Conservation (phyloP, 2,797 vertebrate species). For the Falco cherrug region DNA sequence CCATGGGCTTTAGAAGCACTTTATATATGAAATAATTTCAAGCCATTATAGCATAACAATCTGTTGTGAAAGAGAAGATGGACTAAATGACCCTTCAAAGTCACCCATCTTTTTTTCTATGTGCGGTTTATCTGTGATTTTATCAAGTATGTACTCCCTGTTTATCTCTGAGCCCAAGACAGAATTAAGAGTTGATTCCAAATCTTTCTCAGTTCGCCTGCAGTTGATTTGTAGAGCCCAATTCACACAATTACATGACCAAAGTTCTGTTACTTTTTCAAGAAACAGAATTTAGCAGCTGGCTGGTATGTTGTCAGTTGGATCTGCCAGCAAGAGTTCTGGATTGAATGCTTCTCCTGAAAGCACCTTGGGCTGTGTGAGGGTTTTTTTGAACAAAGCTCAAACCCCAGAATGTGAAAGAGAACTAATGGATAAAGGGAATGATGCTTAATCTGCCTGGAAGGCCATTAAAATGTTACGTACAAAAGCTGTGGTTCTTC, state of each 20-base stretch:
- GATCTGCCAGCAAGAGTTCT: not conserved
- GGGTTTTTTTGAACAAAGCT: not conserved
- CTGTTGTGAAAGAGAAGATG: not conserved
- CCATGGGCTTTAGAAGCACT: not conserved
- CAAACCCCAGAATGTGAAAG: not conserved
- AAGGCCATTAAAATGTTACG: not conserved
- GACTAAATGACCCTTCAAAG: not conserved
- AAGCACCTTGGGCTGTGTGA: not conserved
- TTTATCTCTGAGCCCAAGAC: not conserved
- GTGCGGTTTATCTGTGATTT: not conserved
- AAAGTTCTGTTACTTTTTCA: not conserved
- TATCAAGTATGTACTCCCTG: not conserved
- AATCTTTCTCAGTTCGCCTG: not conserved
- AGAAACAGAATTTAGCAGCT: not conserved
- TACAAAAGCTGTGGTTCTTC: constrained; percentile 6
- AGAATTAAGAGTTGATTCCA: not conserved
- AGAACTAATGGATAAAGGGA: not conserved
- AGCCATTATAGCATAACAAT: not conserved
- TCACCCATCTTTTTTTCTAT: not conserved
- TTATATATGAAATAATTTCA: not conserved
- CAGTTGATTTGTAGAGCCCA: not conserved
- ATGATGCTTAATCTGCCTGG: not conserved
- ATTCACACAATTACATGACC: not conserved
- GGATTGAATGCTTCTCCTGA: not conserved
- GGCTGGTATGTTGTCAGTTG: not conserved